Conservation (phyloP, 1,140 invertebrate species). For the Ips typographus region DNA sequence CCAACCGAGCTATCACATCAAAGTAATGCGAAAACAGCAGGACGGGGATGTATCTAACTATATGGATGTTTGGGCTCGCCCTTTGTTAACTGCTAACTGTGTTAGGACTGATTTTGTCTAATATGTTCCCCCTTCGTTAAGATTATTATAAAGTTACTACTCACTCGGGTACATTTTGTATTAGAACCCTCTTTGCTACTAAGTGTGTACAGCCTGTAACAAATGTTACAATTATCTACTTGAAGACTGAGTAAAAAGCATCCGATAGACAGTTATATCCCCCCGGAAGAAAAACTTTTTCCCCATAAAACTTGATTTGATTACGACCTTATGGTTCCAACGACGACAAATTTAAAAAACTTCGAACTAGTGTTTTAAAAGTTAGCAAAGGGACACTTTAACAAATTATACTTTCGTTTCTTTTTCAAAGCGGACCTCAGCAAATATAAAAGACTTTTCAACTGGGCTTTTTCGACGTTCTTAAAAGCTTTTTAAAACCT, state of each 20-base stretch:
- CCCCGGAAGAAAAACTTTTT: slow-evolving; percentile 12
- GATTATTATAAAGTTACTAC: slow-evolving; percentile 17
- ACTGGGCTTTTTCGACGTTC: slow-evolving; percentile 35
- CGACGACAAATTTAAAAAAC: slow-evolving; percentile 44
- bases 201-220: too few species aligned
- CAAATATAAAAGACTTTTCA: slow-evolving; percentile 40
- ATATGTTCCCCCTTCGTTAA: slow-evolving; percentile 21
- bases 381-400: slow-evolving; percentile 45
- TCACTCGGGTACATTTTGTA: background rate
- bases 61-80: slow-evolving; percentile 19
- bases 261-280: too few species aligned
- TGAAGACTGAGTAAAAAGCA: too few species aligned
- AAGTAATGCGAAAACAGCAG: slow-evolving; percentile 16
- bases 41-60: slow-evolving; percentile 11
- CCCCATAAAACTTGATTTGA: slow-evolving; percentile 23
- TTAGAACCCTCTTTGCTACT: background rate
- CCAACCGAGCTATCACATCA: slow-evolving; percentile 21
- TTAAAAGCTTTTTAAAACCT: slow-evolving; percentile 46
- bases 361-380: slow-evolving; percentile 47
- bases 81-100: slow-evolving; percentile 30
- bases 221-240: too few species aligned
- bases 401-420: slow-evolving; percentile 50
- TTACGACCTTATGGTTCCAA: slow-evolving; percentile 34
- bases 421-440: slow-evolving; percentile 44
- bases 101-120: slow-evolving; percentile 8